phyloP scores from a whole-genome alignment of 2,113 vertebrate genomes.

The Ptychochromis oligacanthus region DNA sequence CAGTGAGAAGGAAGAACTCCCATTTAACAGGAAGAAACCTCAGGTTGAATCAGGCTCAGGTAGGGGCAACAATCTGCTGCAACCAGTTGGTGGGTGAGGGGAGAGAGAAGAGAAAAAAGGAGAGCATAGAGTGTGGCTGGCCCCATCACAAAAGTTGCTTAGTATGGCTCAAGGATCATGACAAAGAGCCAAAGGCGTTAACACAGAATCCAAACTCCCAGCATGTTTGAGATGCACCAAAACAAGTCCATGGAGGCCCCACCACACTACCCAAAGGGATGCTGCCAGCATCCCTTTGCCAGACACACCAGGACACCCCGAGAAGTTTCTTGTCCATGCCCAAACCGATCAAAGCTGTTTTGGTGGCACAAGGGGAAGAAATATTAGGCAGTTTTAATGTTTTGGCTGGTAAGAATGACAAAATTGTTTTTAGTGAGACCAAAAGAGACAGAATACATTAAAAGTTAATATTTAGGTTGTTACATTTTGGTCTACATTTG shows the following conservation, averaged over 20 bases:
- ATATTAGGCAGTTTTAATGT: not conserved
- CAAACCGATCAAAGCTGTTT: not conserved
- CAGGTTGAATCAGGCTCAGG: not conserved
- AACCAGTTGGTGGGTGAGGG: not conserved
- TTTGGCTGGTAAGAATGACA: not conserved
- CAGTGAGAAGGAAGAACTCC: not conserved
- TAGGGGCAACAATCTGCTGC: not conserved
- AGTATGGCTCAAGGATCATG: not conserved
- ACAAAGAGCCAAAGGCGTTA: not conserved
- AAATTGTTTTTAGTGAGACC: not conserved
- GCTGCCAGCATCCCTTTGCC: not conserved
- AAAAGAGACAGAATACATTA: not conserved
- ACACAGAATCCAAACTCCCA: not conserved
- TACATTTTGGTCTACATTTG: not conserved
- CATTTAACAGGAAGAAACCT: not conserved
- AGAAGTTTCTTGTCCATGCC: not conserved
- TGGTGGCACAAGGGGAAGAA: not conserved
- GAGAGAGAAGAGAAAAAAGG: not conserved
- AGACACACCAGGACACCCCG: not conserved
- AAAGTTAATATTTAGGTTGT: not conserved
- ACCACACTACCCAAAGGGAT: not conserved
- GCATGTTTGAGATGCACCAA: not conserved
- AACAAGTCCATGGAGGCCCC: not conserved
- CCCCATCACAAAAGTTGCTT: not conserved
- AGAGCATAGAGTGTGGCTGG: not conserved